Conservation (phyloP, 2,797 vertebrate genomes). For the Acrossocheilus wenchowensis region DNA sequence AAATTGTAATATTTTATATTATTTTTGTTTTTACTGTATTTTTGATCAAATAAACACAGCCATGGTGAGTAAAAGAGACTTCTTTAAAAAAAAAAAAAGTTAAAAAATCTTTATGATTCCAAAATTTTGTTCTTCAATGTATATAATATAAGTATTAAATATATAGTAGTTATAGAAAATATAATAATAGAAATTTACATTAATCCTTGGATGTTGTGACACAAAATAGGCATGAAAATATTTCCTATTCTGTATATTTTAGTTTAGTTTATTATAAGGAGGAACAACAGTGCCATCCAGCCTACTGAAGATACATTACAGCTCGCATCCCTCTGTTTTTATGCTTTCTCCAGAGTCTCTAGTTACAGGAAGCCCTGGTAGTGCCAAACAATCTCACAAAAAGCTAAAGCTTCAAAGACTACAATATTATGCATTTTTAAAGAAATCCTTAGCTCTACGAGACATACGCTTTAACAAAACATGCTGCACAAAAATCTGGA, state of each 20-base stretch:
- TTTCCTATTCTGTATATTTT: not conserved
- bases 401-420: not conserved
- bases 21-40: not conserved
- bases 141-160: not conserved
- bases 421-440: not conserved
- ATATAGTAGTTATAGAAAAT: not conserved
- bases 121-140: not conserved
- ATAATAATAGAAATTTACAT: not conserved
- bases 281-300: slow-evolving; percentile 71
- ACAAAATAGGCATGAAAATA: not conserved
- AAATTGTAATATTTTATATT: not conserved
- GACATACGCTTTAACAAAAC: not conserved
- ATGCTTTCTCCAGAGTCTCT: not conserved
- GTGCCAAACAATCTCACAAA: not conserved
- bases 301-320: slow-evolving; percentile 16
- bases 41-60: not conserved
- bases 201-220: not conserved
- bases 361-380: not conserved
- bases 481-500: not conserved
- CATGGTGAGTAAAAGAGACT: not conserved
- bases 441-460: not conserved
- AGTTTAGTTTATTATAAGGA: not conserved
- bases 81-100: not conserved
- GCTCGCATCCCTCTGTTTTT: not conserved
- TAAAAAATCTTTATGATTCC: not conserved